phyloP scores from a whole-genome alignment of 1,140 invertebrate species.

The Meteorus sp. region DNA sequence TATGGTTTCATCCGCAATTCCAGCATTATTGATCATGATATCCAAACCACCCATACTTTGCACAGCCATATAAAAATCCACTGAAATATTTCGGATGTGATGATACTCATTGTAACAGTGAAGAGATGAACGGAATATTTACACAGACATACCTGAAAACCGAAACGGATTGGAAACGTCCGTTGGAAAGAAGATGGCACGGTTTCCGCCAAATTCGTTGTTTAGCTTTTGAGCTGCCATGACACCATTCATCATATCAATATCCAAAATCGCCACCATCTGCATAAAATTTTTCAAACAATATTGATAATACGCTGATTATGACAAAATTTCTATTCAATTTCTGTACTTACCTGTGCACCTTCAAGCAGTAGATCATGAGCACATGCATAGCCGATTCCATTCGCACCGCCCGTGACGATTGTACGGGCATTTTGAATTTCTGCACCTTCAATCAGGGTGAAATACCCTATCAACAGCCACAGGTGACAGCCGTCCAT shows the following conservation, averaged over 20 bases:
- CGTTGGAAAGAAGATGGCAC: not conserved
- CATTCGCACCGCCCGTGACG: too few relatives aligned
- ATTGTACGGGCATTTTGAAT: too few relatives aligned
- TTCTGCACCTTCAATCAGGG: too few relatives aligned
- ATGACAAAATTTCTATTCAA: too few relatives aligned
- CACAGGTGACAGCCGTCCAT: too few relatives aligned
- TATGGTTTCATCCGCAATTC: conserved; percentile 59
- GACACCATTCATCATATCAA: not conserved
- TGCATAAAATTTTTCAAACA: not conserved
- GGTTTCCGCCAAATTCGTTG: not conserved
- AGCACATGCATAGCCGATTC: too few relatives aligned
- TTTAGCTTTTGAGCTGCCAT: not conserved
- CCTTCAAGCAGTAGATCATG: too few relatives aligned
- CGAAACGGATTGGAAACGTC: not conserved
- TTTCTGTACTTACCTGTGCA: too few relatives aligned
- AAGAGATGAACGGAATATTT: not conserved
- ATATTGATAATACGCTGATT: too few relatives aligned
- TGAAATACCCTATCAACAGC: too few relatives aligned
- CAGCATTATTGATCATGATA: conserved; percentile 66
- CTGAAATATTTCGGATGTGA: too few relatives aligned
- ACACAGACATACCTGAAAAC: not conserved
- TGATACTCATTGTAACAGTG: not conserved
- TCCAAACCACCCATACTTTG: conserved; percentile 58
- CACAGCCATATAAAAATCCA: conserved; percentile 45
- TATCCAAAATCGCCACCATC: not conserved